These are phyloP conservation scores for Chelonia mydas DNA, from an alignment of 2,797 vertebrate genomes.

Conservation along the genomic window DNA sequence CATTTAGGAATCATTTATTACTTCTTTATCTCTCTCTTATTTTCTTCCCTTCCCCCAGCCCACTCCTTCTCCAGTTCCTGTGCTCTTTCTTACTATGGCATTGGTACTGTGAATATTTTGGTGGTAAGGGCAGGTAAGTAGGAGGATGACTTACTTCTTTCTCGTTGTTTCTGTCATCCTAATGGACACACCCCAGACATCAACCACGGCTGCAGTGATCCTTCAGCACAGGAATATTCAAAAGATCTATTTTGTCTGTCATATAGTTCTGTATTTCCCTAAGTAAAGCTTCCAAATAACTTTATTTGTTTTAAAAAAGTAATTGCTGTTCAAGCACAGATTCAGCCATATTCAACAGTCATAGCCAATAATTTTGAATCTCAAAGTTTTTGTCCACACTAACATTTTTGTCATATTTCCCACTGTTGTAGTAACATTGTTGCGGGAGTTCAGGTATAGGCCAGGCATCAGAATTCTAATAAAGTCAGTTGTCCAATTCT, in stretches of 20 bases:
- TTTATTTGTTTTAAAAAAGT: background rate
- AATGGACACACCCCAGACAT: background rate
- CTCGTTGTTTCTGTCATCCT: background rate
- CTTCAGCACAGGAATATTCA: background rate
- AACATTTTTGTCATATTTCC: background rate
- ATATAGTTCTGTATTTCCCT: background rate
- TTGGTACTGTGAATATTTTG: fast-evolving
- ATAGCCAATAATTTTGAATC: fast-evolving
- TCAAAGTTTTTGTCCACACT: background rate
- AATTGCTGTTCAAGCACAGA: background rate
- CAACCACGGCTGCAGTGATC: background rate
- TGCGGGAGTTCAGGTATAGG: background rate
- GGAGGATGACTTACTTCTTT: fast-evolving
- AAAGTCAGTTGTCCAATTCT: background rate
- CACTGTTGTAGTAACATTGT: background rate
- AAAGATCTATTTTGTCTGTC: background rate
- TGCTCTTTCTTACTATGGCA: background rate
- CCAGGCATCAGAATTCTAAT: background rate
- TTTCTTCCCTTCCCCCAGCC: background rate
- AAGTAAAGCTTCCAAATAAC: background rate
- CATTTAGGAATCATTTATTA: background rate
- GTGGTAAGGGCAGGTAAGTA: background rate
- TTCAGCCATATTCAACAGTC: background rate
- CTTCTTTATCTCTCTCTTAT: fast-evolving
- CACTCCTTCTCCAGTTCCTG: background rate